Base-by-base conservation (phyloP, 2,113 vertebrate genomes). In the Etheostoma spectabile region DNA sequence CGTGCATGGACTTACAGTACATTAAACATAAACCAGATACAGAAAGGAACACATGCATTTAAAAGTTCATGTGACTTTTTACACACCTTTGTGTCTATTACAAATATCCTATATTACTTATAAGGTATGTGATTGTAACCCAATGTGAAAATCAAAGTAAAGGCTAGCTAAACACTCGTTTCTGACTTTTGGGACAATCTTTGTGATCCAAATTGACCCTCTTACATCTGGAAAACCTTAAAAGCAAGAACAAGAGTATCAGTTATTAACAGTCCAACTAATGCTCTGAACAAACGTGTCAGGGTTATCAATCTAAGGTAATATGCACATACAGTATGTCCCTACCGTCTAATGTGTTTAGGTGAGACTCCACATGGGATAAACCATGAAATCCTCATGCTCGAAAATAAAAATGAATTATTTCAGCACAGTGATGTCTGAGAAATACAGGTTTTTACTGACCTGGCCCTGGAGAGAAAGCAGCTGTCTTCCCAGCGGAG, bases 391-490 rank as follows among this genome's bases (percentile, higher is more conserved):
- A 18, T 42, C 15, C 18, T 53, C 27, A 30, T 55, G 42, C 24
- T 24, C 21, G 51, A 74, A 22, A 52, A 42, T 51, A 67, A 49
- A 27, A 2, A 5, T 18, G 8, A 57, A n/a, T 18, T 14, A 55
- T 2, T 27, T 19, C 2, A 70, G 38, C 5, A 11, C 15, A 33
- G 35, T 13, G 35, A 57, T 42, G 2, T 22, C 16, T 42, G 10
- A 66, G 52, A 33, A 62, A 56, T 13, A 27, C 65, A 6, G 33
- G 35, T 18, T 22, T 70, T 80, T 8, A 53, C 89, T 85, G 70
- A 88, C 89, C 84, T 57, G 82, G 8, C 14, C 3, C 60, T 55
- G 59, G 62, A 76, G 46, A 77, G 24, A 63, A 24, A 38, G 45
- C 8, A 52, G 61, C 79, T 52, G 53, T 1, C 0, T 75, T 24